Base-by-base conservation (phyloP, 92 coral and sea anemone species). In the Bergia puertoricense region DNA sequence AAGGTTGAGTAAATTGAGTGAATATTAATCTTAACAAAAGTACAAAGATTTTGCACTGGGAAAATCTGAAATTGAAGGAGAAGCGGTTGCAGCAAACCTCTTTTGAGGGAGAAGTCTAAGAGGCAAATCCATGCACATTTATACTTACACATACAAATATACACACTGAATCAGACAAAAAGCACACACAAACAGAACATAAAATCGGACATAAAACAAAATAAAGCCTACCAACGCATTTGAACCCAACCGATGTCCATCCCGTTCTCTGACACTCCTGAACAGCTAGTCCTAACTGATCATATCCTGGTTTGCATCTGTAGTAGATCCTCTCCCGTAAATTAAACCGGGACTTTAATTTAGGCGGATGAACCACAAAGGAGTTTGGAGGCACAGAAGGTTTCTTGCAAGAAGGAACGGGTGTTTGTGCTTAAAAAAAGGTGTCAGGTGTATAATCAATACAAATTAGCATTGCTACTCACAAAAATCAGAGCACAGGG, bases 321-420 rank as follows among this genome's bases (percentile, higher is more conserved):
- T 44, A 77, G 81, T 77, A 77, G 40, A 77, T 77, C 59, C 81
- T 77, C 20, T 45, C 81, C 59, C 9, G 40, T 43, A 77, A 45
- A 4, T 45, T 77, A 62, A 18, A 77, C 18, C 8, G 56, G 14
- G 62, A 77, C 41, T 77, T 77, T 10, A n/a, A 13, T 5, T 23
- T 77, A 44, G 59, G 18, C 41, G 81, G 81, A 48, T 45, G 40
- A 30, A 77, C 7, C 16, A 77, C 40, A 44, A 48, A 22, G 81
- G 81, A 4, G 30, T 48, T 48, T 77, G 81, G 36, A 23, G 81
- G 81, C 20, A 77, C 38, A 8, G 81, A n/a, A 6, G 81, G 81
- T 38, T 77, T 77, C 57, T 23, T 77, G 62, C 81, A 77, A 13
- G 59, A 20, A 1, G 81, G 81, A 77, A 37, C 62, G 2, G 5